Percentiles rank a stretch among this genome's conserved stretches.
phyloP scores from a whole-genome alignment of 2,888 invertebrate genomes.

The Napeogenes inachia region DNA sequence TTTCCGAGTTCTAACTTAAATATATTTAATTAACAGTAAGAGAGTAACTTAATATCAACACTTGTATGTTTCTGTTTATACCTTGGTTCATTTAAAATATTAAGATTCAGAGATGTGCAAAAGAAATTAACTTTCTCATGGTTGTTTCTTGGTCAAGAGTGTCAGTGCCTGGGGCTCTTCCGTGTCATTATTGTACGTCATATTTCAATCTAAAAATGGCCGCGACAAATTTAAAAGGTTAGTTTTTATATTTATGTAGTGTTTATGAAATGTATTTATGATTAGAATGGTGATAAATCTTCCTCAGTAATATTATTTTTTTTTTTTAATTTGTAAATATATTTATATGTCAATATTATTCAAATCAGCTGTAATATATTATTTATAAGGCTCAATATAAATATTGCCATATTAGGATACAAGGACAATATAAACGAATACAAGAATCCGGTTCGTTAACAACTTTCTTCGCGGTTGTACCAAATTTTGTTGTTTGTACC shows the following conservation, averaged over 20 bases:
- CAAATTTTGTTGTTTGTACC: slow-evolving; percentile 37
- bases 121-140: slow-evolving; percentile 6
- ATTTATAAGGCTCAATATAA: neutral
- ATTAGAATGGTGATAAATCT: too few relatives aligned
- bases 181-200: neutral
- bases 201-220: too few relatives aligned
- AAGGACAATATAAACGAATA: slow-evolving; percentile 41
- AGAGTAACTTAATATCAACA: too few relatives aligned
- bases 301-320: too few relatives aligned
- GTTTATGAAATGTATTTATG: too few relatives aligned
- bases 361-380: neutral
- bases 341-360: too few relatives aligned
- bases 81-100: neutral
- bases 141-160: slow-evolving; percentile 4
- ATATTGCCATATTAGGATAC: slow-evolving; percentile 8
- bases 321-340: too few relatives aligned
- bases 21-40: too few relatives aligned
- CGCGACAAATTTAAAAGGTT: too few relatives aligned
- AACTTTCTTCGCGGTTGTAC: slow-evolving; percentile 65
- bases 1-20: too few relatives aligned
- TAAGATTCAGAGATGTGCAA: slow-evolving; percentile 4
- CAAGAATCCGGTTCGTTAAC: slow-evolving; percentile 64
- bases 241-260: too few relatives aligned
- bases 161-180: slow-evolving; percentile 10
- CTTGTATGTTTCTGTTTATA: too few relatives aligned